Percentiles rank a stretch among this genome's conserved stretches.
Conservation (phyloP, 1,140 invertebrate species). For the Copidosoma floridanum region DNA sequence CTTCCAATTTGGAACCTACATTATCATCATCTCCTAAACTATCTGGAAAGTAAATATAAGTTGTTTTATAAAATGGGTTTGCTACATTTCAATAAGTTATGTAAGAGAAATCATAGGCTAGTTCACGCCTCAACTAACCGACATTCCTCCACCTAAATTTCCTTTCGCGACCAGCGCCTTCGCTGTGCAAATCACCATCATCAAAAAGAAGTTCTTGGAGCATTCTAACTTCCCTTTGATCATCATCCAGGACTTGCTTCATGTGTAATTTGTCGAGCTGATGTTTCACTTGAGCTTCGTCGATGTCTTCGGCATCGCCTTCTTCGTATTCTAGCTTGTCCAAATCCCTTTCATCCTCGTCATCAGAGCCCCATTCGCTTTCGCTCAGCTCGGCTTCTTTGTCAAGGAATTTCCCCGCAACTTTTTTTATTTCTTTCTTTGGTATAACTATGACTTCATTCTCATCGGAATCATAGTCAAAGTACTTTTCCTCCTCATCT, state of each 20-base stretch:
- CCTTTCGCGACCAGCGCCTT: constrained; percentile 68
- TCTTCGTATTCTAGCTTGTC: constrained; percentile 74
- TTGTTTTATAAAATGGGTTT: too few species aligned
- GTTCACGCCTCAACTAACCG: constrained; percentile 60
- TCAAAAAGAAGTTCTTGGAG: constrained; percentile 81
- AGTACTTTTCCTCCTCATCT: constrained; percentile 54
- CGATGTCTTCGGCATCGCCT: constrained; percentile 74
- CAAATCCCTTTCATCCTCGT: constrained; percentile 73
- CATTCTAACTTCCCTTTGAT: constrained; percentile 73
- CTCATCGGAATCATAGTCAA: constrained; percentile 76
- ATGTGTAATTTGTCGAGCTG: constrained; percentile 72
- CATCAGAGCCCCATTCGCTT: constrained; percentile 75
- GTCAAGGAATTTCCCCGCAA: constrained; percentile 72
- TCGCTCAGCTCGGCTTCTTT: constrained; percentile 84
- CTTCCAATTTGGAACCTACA: constrained; percentile 37
- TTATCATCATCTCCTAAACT: constrained; percentile 43
- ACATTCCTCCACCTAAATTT: constrained; percentile 81
- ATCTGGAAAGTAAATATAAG: too few species aligned
- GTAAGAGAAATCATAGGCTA: constrained; percentile 3
- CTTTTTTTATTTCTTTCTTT: constrained; percentile 56
- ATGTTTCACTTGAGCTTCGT: constrained; percentile 64
- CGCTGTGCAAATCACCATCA: constrained; percentile 79
- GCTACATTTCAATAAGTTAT: too few species aligned
- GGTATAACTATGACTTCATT: constrained; percentile 64
- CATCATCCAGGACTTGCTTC: constrained; percentile 76